phyloP scores from a whole-genome alignment of 2,113 vertebrate genomes.

The Ardeotis arabs region DNA sequence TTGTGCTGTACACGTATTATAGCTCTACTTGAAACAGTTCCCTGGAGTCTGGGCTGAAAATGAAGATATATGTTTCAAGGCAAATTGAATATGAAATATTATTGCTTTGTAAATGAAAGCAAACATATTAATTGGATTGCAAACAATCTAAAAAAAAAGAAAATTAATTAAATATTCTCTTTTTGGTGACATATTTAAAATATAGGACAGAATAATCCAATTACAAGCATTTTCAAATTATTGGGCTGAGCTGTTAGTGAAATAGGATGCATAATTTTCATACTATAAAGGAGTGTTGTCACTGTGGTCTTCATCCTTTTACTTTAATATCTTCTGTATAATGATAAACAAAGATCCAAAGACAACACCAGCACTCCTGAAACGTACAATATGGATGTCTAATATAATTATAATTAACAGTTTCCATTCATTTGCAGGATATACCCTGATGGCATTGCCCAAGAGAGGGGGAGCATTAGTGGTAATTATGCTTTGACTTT shows the following conservation, averaged over 20 bases:
- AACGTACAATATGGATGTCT: conserved; percentile 71
- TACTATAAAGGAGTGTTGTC: conserved; percentile 13
- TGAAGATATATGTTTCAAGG: background rate
- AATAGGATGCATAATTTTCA: background rate
- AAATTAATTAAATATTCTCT: background rate
- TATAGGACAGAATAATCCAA: background rate
- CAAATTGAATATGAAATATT: conserved; percentile 16
- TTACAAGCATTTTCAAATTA: conserved; percentile 25
- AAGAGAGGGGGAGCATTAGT: conserved; percentile 71
- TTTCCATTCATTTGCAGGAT: conserved; percentile 78
- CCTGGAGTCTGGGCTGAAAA: conserved; percentile 1
- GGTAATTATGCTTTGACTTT: conserved; percentile 79
- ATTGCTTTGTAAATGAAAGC: background rate
- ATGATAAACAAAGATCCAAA: conserved; percentile 64
- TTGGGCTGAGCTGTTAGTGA: conserved; percentile 5
- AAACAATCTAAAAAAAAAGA: background rate
- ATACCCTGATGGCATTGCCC: conserved; percentile 73
- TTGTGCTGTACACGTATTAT: background rate
- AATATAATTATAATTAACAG: conserved; percentile 78
- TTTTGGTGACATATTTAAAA: background rate
- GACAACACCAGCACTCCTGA: conserved; percentile 36
- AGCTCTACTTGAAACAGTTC: background rate
- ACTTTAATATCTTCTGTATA: conserved; percentile 18
- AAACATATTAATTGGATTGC: conserved; percentile 10
- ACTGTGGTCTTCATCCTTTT: conserved; percentile 35